Percentiles rank a stretch among this genome's conserved stretches.
These are phyloP conservation scores for Alcis repandata DNA, from an alignment of 2,888 invertebrate genomes.

Conservation along the genomic window DNA sequence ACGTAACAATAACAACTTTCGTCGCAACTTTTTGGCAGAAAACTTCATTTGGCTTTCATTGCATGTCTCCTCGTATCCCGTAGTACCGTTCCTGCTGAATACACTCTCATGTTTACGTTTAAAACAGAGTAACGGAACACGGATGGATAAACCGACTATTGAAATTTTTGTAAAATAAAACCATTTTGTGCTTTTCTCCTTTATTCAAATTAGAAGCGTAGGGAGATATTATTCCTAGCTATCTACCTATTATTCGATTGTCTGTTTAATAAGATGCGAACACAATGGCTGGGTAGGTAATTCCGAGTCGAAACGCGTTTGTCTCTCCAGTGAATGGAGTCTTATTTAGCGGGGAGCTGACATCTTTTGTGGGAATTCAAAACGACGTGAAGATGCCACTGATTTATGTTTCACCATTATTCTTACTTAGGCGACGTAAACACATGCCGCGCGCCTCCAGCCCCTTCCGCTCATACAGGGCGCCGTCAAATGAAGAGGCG, in stretches of 20 bases:
- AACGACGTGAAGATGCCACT: conserved; percentile 76
- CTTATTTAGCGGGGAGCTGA: conserved; percentile 63
- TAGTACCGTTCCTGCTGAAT: conserved; percentile 15
- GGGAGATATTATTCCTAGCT: conserved; percentile 13
- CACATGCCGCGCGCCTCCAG: conserved; percentile 69
- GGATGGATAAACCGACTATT: conserved; percentile 3
- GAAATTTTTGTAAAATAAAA: not conserved
- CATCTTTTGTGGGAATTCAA: conserved; percentile 75
- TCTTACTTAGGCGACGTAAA: conserved; percentile 80
- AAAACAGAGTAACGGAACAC: conserved; percentile 3
- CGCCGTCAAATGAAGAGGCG: conserved; percentile 49
- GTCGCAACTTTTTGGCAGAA: conserved; percentile 64
- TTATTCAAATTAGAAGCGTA: conserved; percentile 18
- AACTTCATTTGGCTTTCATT: conserved; percentile 51
- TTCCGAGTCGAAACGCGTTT: conserved; percentile 49
- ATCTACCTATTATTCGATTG: conserved; percentile 31
- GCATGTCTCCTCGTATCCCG: conserved; percentile 43
- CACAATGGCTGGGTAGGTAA: conserved; percentile 52
- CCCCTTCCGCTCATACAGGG: conserved; percentile 42
- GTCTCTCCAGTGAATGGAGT: conserved; percentile 61
- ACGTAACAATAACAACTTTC: conserved; percentile 60
- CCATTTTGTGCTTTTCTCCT: not conserved
- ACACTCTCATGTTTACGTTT: conserved; percentile 19
- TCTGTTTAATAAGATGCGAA: conserved; percentile 51
- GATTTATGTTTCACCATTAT: conserved; percentile 78